Conservation (phyloP, 2,797 vertebrate species). For the Xiphorhynchus erythropygius region DNA sequence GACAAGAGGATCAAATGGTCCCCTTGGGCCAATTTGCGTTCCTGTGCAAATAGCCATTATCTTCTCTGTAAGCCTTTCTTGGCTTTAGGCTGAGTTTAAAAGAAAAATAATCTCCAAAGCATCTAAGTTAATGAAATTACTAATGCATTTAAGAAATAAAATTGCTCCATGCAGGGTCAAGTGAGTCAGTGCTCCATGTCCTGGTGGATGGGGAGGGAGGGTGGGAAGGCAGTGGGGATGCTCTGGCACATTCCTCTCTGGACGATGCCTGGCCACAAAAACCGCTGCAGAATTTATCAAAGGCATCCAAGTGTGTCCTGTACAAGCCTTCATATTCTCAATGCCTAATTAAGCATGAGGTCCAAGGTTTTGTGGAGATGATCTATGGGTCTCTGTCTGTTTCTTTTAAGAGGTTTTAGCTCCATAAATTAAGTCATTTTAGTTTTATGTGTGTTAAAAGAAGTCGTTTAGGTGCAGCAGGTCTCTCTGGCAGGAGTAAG, state of each 20-base stretch:
- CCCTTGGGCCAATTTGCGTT: background rate
- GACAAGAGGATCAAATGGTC: background rate
- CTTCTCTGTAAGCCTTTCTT: background rate
- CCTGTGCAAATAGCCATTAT: background rate
- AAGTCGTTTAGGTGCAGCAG: background rate
- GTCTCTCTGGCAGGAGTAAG: background rate
- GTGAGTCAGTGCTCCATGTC: background rate
- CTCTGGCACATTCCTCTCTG: background rate
- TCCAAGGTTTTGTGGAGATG: background rate
- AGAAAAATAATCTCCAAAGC: background rate
- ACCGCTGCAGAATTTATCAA: conserved; percentile 1
- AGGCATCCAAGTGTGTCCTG: background rate
- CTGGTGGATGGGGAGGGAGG: background rate
- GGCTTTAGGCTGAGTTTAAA: background rate
- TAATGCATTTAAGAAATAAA: background rate
- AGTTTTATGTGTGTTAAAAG: background rate
- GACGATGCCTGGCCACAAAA: background rate
- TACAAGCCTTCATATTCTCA: background rate
- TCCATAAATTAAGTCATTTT: background rate
- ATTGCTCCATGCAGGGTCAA: background rate
- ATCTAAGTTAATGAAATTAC: background rate
- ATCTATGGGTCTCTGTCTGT: background rate
- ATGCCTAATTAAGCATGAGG: background rate
- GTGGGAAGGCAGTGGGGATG: background rate
- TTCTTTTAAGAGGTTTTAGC: background rate